These are phyloP conservation scores for Trissonchulus latispiculum DNA, from an alignment of 2,888 invertebrate species.

Conservation along the genomic window DNA sequence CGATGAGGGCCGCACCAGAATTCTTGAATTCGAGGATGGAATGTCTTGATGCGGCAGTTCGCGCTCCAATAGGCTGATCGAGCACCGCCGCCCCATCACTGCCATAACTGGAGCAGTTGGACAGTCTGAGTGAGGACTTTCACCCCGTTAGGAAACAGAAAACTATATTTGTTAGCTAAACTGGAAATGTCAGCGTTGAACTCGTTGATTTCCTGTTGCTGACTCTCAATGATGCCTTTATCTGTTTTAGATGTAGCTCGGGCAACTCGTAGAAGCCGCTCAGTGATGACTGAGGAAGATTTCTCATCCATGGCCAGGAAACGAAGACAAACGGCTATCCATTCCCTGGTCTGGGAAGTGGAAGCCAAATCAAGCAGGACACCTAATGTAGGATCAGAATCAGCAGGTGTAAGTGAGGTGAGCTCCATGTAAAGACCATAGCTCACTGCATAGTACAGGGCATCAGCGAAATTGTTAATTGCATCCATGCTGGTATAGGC, in stretches of 20 bases:
- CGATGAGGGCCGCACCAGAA: not conserved
- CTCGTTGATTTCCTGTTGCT: not conserved
- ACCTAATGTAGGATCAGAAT: no score
- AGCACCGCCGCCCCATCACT: not conserved
- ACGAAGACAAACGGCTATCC: no score
- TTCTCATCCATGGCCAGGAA: no score
- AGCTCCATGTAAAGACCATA: not conserved
- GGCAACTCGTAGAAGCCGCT: no score
- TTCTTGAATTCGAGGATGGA: not conserved
- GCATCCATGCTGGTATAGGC: not conserved
- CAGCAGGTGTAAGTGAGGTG: not conserved
- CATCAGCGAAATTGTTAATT: not conserved
- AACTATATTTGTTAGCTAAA: not conserved
- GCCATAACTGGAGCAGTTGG: not conserved
- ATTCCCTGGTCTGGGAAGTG: no score
- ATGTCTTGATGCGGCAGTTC: not conserved
- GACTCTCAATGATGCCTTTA: not conserved
- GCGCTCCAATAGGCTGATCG: not conserved
- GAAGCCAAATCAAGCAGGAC: no score
- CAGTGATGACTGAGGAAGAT: no score
- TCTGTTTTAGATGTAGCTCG: no score
- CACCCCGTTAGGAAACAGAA: not conserved
- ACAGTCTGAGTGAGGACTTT: not conserved
- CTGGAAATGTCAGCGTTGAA: not conserved
- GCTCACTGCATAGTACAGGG: not conserved